Evolutionary conservation across 2,113 vertebrate genomes (phyloP), one percentile per base, ranked within the genome.

Genomic region (Ptilonorhynchus violaceus): DNA sequence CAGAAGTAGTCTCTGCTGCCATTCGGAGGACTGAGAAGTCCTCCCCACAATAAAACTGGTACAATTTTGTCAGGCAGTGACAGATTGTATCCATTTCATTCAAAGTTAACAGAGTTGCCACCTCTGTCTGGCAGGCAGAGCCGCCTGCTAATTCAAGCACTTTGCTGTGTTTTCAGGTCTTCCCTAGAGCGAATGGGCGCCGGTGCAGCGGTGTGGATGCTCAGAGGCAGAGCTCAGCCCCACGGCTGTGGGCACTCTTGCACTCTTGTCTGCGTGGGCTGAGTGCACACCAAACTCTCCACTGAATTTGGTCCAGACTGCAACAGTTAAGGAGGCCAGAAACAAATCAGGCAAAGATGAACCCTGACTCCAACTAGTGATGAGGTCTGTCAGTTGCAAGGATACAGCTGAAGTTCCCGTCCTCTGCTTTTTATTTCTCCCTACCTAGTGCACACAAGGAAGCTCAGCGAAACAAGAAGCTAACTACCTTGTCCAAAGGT

Each of bases 151-250:
- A n/a, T 37, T 41, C 53, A 58, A 73, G 35, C 10, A 23, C 50
- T 46, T 80, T 63, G 46, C 70, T 73, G 49, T 46, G 69, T 74
- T 92, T 90, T 83, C 78, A 69, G 23, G 25, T 66, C 18, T 76
- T 41, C 41, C 49, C 25, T 15, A 11, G 28, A 1, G 2, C 23
- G 50, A 80, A 25, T 0, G 1, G 47, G 16, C 10, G 11, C 16
- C 66, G 39, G 33, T 10, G 33, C 27, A 67, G 18, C 22, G 0
- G 0, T 13, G 28, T 27, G 8, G 69, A 55, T 6, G 33, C 68
- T 67, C 70, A 64, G 17, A 64, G 56, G 39, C 22, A 39, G 30
- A 46, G 60, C 46, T 82, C 79, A 82, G 56, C 20, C 17, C 52
- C 28, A 9, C 0, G 1, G 37, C 42, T 79, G 31, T 2, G 21